Percentiles rank a stretch among this genome's conserved stretches.
phyloP scores from a whole-genome alignment of 2,888 invertebrate genomes.

The Argyresthia albistria region DNA sequence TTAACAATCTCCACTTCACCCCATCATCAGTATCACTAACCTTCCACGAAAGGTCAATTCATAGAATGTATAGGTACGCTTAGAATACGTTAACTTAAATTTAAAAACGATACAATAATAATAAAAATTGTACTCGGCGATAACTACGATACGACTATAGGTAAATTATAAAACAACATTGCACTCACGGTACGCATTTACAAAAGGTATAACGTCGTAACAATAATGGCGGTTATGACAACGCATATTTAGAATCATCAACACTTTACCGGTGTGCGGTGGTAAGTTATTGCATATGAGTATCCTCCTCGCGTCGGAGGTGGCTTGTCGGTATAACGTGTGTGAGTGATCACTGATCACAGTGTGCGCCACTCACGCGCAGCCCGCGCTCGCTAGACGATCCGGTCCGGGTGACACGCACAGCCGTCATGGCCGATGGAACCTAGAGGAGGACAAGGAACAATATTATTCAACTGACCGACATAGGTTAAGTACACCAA shows the following conservation, averaged over 20 bases:
- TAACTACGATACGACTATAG: constrained; percentile 39
- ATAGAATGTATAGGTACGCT: constrained; percentile 71
- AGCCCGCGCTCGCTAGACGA: constrained; percentile 23
- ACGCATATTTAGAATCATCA: constrained; percentile 57
- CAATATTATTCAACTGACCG: no score
- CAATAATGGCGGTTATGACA: constrained; percentile 22
- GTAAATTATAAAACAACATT: constrained; percentile 39
- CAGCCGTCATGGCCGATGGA: constrained; percentile 72
- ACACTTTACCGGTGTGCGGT: constrained; percentile 50
- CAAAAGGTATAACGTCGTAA: constrained; percentile 30
- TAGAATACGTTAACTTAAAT: constrained; percentile 59
- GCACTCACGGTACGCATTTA: constrained; percentile 42
- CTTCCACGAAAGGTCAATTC: constrained; percentile 67
- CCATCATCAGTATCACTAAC: constrained; percentile 65
- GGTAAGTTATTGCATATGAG: constrained; percentile 44
- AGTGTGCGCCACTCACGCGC: constrained; percentile 15
- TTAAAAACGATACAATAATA: constrained; percentile 45
- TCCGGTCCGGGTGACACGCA: constrained; percentile 30
- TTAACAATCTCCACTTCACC: constrained; percentile 42
- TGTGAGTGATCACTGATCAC: constrained; percentile 15
- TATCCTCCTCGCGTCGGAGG: constrained; percentile 28
- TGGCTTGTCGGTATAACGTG: constrained; percentile 3
- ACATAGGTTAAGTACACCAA: no score
- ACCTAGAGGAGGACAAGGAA: constrained; percentile 32
- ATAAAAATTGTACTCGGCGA: constrained; percentile 59